phyloP scores from a whole-genome alignment of 2,113 vertebrate genomes.

The Illadopsis cleaveri region DNA sequence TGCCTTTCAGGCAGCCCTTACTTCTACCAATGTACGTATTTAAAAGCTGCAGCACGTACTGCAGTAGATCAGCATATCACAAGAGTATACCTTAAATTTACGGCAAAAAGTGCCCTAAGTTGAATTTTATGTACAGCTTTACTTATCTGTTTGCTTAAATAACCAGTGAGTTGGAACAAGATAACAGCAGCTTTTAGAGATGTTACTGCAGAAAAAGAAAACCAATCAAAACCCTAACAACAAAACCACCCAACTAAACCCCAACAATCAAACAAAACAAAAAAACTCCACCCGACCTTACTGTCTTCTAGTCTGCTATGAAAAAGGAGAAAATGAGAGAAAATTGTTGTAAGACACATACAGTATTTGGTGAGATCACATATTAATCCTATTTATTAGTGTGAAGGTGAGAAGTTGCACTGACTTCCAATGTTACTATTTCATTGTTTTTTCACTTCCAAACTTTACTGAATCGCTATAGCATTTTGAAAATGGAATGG shows the following conservation, averaged over 20 bases:
- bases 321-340: neutral
- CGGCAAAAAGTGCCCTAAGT: neutral
- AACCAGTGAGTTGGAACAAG: neutral
- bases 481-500: neutral
- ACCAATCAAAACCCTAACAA: neutral
- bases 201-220: neutral
- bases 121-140: neutral
- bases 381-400: neutral
- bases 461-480: neutral
- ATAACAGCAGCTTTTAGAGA: neutral
- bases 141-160: neutral
- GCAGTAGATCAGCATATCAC: neutral
- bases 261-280: neutral
- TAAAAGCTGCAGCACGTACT: neutral
- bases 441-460: neutral
- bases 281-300: neutral
- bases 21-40: accelerated
- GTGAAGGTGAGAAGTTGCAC: neutral
- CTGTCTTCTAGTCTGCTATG: neutral
- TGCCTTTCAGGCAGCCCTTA: neutral
- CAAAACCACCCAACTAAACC: neutral
- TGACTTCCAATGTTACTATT: neutral
- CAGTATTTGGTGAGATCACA: neutral
- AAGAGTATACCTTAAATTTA: neutral
- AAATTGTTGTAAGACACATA: neutral